Evolutionary conservation across 2,113 vertebrate species (phyloP).

Genomic region (Noctilio leporinus): DNA sequence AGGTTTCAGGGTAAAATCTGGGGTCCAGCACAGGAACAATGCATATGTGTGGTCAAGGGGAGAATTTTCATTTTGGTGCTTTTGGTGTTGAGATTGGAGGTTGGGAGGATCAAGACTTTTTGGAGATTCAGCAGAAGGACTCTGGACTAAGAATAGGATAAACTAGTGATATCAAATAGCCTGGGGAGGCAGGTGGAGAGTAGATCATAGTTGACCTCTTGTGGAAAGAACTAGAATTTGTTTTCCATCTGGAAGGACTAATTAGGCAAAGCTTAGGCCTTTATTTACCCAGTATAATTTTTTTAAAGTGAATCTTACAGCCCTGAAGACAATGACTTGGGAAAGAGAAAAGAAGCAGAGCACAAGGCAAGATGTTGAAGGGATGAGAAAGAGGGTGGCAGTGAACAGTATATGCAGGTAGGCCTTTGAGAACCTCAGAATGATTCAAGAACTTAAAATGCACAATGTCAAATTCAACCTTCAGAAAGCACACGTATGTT

Average conservation of each 20-base stretch:
- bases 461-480: not conserved
- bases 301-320: not conserved
- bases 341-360: not conserved
- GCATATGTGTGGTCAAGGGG: not conserved
- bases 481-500: not conserved
- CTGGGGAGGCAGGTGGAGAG: too few relatives aligned
- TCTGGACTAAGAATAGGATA: not conserved
- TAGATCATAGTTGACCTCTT: not conserved
- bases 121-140: not conserved
- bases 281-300: not conserved
- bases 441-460: not conserved
- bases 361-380: not conserved
- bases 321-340: not conserved
- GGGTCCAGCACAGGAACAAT: not conserved
- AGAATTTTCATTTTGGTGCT: not conserved
- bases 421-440: not conserved
- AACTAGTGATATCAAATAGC: not conserved
- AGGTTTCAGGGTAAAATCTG: not conserved
- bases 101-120: not conserved
- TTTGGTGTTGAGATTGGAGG: not conserved
- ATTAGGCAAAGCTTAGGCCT: not conserved
- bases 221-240: not conserved
- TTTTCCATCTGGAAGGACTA: not conserved
- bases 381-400: not conserved
- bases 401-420: not conserved